Evolutionary conservation across 1,140 invertebrate species (phyloP), one percentile per base, ranked within the genome.

Genomic region (Trichoplusia ni): DNA sequence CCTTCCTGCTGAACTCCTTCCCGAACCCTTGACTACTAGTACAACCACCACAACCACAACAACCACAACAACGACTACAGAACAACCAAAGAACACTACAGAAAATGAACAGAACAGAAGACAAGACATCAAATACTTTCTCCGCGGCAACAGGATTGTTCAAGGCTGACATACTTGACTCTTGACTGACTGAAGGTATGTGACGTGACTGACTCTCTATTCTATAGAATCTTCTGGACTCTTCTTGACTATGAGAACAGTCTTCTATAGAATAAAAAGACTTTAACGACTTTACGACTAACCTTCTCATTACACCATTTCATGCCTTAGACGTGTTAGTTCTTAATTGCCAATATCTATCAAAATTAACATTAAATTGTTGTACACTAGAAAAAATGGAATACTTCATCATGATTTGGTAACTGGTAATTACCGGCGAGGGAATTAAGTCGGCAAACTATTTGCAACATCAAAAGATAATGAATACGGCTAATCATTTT

Each of bases 121-220:
- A 74, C 88, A 88, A 82, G 87, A 90, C 47, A 72, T 80, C 23
- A 86, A 82, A 78, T 90, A 73, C 69, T 75, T 81, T 59, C 87
- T 90, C 1, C 82, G 87, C 47, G 87, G 87, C 37, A 90, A 90
- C 85, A 88, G 73, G 79, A 90, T 90, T 62, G 82, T 89, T 71
- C 77, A 85, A 86, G 85, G 86, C 70, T 87, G 85, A 90, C 75
- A 68, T 69, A 67, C 73, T 70, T 85, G 79, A 86, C 80, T 77
- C 25, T 69, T 75, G 75, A 84, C 82, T 87, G 82, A 88, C 79
- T 69, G 71, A 76, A 81, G 86, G 81, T 85, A 85, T 75, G 84
- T 85, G 67, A 69, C 64, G 72, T 85, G 67, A 69, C 64, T 72
- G 71, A 47, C 56, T 42, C 56, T 44, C 13, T 11, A 16, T 19